Evolutionary conservation across 2,113 vertebrate genomes (phyloP).

Genomic region (Ailurus styani): DNA sequence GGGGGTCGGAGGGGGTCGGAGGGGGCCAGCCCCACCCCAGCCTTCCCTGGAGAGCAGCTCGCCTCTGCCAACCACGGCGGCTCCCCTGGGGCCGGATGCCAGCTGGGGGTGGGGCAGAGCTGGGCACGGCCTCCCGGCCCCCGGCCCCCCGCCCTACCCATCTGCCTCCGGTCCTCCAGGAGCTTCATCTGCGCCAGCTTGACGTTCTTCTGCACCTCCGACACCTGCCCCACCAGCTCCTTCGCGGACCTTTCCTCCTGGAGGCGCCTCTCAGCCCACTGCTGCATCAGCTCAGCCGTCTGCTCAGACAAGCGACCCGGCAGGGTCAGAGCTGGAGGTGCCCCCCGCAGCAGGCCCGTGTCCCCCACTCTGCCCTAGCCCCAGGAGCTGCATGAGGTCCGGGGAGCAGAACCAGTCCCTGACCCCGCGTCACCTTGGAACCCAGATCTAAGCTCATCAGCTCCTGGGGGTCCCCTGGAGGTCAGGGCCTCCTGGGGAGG

Average conservation of each 20-base stretch:
- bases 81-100: background rate
- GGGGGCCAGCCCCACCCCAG: background rate
- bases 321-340: background rate
- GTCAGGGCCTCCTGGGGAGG: background rate
- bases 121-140: fast-evolving
- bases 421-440: background rate
- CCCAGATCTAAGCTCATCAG: background rate
- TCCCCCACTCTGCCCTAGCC: fast-evolving
- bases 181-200: conserved; percentile 85
- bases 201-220: conserved; percentile 87
- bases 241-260: conserved; percentile 85
- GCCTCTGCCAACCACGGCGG: background rate
- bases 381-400: background rate
- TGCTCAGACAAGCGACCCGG: conserved; percentile 64
- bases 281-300: conserved; percentile 84
- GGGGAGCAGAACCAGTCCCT: background rate
- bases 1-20: fast-evolving
- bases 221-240: conserved; percentile 87
- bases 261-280: conserved; percentile 81
- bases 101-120: background rate
- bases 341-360: background rate
- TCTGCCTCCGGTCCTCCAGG: conserved; percentile 85
- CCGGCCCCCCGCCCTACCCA: conserved; percentile 79
- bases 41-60: background rate
- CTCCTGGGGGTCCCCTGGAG: no score